Base-by-base conservation (phyloP, 2,888 invertebrate genomes). In the Balanococcus diminutus region DNA sequence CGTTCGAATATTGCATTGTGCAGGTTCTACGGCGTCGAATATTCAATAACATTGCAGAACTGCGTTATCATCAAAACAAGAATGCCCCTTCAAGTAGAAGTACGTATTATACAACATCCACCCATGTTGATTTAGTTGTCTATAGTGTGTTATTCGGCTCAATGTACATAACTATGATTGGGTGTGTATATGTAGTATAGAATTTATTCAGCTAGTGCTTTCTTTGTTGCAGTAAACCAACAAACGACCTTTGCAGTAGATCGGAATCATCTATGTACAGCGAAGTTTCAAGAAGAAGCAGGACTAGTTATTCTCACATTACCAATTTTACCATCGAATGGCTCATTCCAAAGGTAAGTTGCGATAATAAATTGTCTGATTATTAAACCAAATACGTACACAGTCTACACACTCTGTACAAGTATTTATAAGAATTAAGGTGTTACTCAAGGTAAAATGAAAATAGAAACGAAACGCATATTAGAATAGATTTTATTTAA, bases 401-500 rank as follows among this genome's bases (percentile, higher is more conserved):
- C 25, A 67, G 28, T 67, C 28, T 67, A 28, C 67, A 67, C 25
- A 67, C 67, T 67, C 28, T 67, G 28, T 67, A 67, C 67, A 67
- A 28, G 67, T 56, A 67, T 67, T n/a, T n/a, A n/a, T n/a, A n/a
- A n/a, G 4, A 67, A 67, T 67, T 67, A 67, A 67, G 28, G 67
- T 67, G 67, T 56, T 56, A 56, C 56, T 56, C 1, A 8, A 56
- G 56, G 56, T 56, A 56, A 56, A 56, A 22, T 56, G 22, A 22
- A 56, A 72, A 19, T n/a, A 79, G 31, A 36, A 79, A 79, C 75
- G 19, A 79, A 79, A 79, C 75, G 19, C 75, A 79, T 67, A 67
- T 79, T 79, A 79, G 75, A 79, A 79, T 79, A 79, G 31, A 79
- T 36, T 79, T 79, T 79, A 79, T 79, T 79, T 79, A 79, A 79